Evolutionary conservation across 64 coral and sea anemone genomes (phyloP).

Genomic region (Anthopleura sola): DNA sequence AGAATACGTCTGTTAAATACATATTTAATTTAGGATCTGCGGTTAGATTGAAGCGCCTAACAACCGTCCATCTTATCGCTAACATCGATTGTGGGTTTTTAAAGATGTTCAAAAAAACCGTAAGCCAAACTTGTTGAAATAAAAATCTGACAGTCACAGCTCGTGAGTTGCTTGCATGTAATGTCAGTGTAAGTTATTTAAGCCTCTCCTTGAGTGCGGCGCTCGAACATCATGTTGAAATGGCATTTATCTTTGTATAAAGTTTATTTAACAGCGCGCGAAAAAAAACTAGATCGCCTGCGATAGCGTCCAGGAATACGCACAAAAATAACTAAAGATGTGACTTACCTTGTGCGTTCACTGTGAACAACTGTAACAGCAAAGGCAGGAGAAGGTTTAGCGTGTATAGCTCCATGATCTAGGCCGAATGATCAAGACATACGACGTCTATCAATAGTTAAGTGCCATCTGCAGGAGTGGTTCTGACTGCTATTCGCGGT

Average conservation of each 20-base stretch:
- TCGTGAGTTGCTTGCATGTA: not conserved
- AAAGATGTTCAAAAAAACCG: not conserved
- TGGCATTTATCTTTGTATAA: not conserved
- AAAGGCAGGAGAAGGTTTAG: not conserved
- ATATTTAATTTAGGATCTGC: not conserved
- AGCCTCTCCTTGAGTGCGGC: not conserved
- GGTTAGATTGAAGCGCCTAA: not conserved
- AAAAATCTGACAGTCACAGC: not conserved
- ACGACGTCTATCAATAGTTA: conserved; percentile 12
- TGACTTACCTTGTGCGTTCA: not conserved
- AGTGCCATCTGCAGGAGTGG: conserved; percentile 18
- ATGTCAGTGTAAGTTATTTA: not conserved
- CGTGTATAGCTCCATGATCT: conserved; percentile 5
- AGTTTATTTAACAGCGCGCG: not conserved
- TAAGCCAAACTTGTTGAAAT: conserved; percentile 6
- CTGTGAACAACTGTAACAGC: not conserved
- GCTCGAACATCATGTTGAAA: not conserved
- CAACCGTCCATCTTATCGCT: not conserved
- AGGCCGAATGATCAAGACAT: not conserved
- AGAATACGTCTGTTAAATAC: not conserved
- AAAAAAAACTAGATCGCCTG: not conserved
- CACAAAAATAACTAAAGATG: not conserved
- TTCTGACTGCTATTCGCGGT: not conserved
- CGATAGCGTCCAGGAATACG: not conserved
- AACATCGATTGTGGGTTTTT: conserved; percentile 4